Conservation (phyloP, 2,888 invertebrate genomes). For the Leptogaster cylindrica region DNA sequence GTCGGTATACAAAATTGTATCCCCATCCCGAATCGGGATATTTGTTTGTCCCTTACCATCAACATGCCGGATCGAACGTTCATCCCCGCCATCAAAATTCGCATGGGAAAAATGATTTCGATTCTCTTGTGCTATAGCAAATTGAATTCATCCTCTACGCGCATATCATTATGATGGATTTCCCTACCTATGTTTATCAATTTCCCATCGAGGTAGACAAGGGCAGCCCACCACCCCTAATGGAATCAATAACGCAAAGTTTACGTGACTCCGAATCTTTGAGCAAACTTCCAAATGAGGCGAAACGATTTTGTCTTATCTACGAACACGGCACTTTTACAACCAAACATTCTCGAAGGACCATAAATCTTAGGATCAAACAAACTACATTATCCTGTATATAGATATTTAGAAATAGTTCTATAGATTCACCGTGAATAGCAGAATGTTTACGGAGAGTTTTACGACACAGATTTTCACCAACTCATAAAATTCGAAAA, state of each 20-base stretch:
- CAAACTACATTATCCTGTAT: background rate
- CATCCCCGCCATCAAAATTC: too few relatives aligned
- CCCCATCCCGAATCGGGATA: too few relatives aligned
- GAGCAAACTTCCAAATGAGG: too few relatives aligned
- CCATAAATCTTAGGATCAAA: slow-evolving; percentile 1
- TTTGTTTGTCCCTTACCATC: too few relatives aligned
- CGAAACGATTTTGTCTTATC: slow-evolving; percentile 2
- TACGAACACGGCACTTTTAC: background rate
- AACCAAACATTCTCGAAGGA: background rate
- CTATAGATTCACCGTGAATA: background rate
- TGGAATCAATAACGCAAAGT: too few relatives aligned
- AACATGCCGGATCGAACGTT: too few relatives aligned
- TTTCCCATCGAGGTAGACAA: background rate
- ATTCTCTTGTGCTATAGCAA: too few relatives aligned
- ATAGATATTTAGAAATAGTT: background rate
- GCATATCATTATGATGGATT: slow-evolving; percentile 6
- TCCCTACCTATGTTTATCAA: background rate
- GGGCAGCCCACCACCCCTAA: too few relatives aligned
- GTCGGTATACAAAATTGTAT: too few relatives aligned
- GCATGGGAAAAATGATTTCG: too few relatives aligned
- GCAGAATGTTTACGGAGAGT: background rate
- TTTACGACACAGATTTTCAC: background rate
- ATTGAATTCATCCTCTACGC: background rate
- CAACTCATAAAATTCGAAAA: background rate
- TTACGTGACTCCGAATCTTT: too few relatives aligned